Percentiles rank a stretch among this genome's conserved stretches.
Evolutionary conservation across 2,797 vertebrate genomes (phyloP).

Genomic region (Brachyalestes nurse): DNA sequence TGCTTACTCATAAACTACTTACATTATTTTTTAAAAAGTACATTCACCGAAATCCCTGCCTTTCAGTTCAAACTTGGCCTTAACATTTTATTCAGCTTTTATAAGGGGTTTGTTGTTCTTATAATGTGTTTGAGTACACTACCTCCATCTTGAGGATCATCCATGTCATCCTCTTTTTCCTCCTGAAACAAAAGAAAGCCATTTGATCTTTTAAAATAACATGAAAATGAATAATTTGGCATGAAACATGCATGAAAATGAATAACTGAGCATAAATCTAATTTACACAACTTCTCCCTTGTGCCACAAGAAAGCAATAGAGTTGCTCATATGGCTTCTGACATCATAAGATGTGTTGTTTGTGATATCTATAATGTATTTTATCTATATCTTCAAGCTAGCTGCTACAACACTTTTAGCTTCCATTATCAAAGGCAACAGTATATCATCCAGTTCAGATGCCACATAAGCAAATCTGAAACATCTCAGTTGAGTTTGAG

Average conservation of each 20-base stretch:
- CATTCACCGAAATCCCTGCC: too few species aligned
- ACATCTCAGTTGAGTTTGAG: too few species aligned
- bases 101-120: not conserved
- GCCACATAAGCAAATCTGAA: too few species aligned
- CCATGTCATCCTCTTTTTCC: slow-evolving; percentile 66
- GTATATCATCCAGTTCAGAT: too few species aligned
- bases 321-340: not conserved
- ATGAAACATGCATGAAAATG: not conserved
- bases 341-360: not conserved
- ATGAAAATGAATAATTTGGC: not conserved
- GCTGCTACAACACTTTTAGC: not conserved
- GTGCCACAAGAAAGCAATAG: too few species aligned
- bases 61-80: not conserved
- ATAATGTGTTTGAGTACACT: not conserved
- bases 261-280: not conserved
- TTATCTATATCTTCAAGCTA: not conserved
- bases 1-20: too few species aligned
- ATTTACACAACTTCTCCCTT: too few species aligned
- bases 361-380: too few species aligned
- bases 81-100: not conserved
- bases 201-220: not conserved
- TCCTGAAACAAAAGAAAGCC: slow-evolving; percentile 46
- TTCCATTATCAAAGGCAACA: too few species aligned
- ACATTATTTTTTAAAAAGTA: too few species aligned
- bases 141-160: slow-evolving; percentile 67